A percentile compares a stretch with the other conserved stretches of the same genome.
These are phyloP conservation scores for Apis florea DNA, from an alignment of 1,140 invertebrate genomes.

Conservation along the genomic window DNA sequence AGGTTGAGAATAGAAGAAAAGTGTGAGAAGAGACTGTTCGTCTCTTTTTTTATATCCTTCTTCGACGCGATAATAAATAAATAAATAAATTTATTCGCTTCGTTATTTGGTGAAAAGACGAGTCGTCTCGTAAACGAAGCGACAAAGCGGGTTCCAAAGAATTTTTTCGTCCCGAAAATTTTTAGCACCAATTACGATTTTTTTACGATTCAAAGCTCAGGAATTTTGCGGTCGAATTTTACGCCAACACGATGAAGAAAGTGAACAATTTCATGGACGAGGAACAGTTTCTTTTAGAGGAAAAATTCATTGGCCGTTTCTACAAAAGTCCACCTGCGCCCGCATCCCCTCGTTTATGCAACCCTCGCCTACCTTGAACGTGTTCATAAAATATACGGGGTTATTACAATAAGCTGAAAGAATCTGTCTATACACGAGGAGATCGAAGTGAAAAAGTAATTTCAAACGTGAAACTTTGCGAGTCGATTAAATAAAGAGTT, in stretches of 20 bases:
- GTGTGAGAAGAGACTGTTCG: too few relatives aligned
- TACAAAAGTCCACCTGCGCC: slow-evolving; percentile 61
- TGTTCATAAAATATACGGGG: slow-evolving; percentile 55
- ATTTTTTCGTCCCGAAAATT: slow-evolving; percentile 22
- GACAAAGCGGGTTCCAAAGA: background rate
- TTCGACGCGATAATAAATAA: too few relatives aligned
- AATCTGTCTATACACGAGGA: slow-evolving; percentile 49
- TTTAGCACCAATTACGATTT: slow-evolving; percentile 26
- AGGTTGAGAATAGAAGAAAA: background rate
- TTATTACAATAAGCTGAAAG: slow-evolving; percentile 54
- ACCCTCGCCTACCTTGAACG: slow-evolving; percentile 50
- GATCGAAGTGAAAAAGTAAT: background rate
- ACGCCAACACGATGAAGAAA: slow-evolving; percentile 47
- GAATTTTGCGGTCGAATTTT: slow-evolving; percentile 46
- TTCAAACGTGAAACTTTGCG: too few relatives aligned
- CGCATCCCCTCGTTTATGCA: slow-evolving; percentile 55
- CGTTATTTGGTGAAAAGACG: too few relatives aligned
- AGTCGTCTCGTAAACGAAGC: too few relatives aligned
- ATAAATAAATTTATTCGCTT: too few relatives aligned
- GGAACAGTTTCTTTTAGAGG: slow-evolving; percentile 49
- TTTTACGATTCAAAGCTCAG: slow-evolving; percentile 23
- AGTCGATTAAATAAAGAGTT: background rate
- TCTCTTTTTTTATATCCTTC: too few relatives aligned
- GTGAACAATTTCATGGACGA: slow-evolving; percentile 45
- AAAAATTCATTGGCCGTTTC: slow-evolving; percentile 65